A percentile compares a stretch with the other conserved stretches of the same genome.
Evolutionary conservation across 2,113 vertebrate species (phyloP).

Genomic region (Meleagris gallopavo): DNA sequence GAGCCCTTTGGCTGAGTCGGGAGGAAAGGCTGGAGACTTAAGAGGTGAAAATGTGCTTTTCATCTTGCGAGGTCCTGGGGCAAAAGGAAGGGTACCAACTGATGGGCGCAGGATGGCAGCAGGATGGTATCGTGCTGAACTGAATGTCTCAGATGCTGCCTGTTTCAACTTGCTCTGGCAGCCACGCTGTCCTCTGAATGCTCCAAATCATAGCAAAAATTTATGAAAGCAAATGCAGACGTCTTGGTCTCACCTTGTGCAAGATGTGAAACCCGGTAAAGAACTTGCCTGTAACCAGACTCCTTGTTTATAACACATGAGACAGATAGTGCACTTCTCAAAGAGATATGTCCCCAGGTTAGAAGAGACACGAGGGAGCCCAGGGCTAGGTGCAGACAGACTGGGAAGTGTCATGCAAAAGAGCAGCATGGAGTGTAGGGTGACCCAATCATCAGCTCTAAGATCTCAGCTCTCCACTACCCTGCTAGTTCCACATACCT

Average conservation of each 20-base stretch:
- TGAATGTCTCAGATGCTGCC: neutral
- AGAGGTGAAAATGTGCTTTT: neutral
- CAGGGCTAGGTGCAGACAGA: neutral
- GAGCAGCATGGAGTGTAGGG: neutral
- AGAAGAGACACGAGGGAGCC: conserved; percentile 13
- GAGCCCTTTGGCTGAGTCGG: neutral
- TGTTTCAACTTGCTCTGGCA: neutral
- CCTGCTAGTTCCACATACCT: neutral
- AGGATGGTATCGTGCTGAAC: neutral
- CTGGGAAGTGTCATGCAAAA: neutral
- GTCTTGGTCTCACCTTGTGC: neutral
- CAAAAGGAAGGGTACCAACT: neutral
- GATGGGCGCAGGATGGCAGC: neutral
- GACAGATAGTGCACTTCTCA: conserved; percentile 15
- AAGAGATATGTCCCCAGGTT: neutral
- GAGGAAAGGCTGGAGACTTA: neutral
- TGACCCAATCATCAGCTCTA: neutral
- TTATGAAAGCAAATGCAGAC: neutral
- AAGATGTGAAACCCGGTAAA: conserved; percentile 22
- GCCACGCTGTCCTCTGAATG: neutral
- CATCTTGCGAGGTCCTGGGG: neutral
- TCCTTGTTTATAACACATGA: neutral
- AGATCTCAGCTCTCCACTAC: neutral
- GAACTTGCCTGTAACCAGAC: conserved; percentile 4
- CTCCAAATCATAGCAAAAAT: neutral